Conservation (phyloP, 2,888 invertebrate genomes). For the Hypercompe scribonia region DNA sequence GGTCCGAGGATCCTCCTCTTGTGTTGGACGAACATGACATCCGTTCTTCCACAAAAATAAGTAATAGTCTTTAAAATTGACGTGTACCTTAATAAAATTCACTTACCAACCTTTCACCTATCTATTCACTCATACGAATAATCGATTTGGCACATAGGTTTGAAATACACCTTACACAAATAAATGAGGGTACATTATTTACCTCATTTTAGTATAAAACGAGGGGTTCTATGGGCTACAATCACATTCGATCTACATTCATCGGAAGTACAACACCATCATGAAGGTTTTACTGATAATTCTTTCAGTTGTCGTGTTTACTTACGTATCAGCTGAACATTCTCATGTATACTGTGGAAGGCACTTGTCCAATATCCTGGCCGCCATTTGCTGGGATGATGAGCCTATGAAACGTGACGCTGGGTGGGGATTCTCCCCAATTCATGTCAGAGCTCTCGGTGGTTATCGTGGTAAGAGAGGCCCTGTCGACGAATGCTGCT, state of each 20-base stretch:
- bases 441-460: conserved; percentile 15
- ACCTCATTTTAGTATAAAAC: conserved; percentile 3
- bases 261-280: background rate
- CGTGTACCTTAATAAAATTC: background rate
- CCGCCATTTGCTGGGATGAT: conserved; percentile 28
- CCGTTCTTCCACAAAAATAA: too few relatives aligned
- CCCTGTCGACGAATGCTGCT: conserved; percentile 42
- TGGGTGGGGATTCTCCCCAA: conserved; percentile 32
- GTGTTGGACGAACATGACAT: too few relatives aligned
- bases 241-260: background rate
- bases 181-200: background rate
- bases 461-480: conserved; percentile 41
- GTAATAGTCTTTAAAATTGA: background rate
- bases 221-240: background rate
- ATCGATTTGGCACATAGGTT: background rate
- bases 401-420: conserved; percentile 27
- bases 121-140: background rate
- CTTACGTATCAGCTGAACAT: conserved; percentile 7
- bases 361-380: conserved; percentile 28
- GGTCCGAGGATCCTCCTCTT: too few relatives aligned
- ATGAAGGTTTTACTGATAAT: conserved; percentile 1
- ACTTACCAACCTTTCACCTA: background rate
- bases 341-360: conserved; percentile 37
- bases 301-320: background rate
- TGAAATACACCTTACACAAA: background rate